Evolutionary conservation across 2,888 invertebrate genomes (phyloP), one percentile per base, ranked within the genome.

Genomic region (Eucera pruinosa): DNA sequence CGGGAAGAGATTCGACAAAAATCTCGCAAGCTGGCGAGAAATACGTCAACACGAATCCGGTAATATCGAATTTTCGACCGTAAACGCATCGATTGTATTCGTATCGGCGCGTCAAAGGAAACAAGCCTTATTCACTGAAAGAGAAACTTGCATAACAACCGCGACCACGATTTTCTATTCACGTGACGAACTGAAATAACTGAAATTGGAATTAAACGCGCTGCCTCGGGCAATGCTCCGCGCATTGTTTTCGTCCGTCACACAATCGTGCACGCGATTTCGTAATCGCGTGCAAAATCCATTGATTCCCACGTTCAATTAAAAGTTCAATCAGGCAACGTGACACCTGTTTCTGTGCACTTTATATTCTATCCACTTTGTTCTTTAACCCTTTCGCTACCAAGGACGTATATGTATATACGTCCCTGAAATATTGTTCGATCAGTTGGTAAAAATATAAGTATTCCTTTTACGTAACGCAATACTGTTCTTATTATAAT

Each of bases 141-240:
- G 57, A 33, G 50, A 75, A 57, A 61, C 55, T 67, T 75, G 52
- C 65, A 65, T 65, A 75, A 75, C 54, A 33, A n/a, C 18, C 23
- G 27, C 39, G 76, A 67, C 75, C 76, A 55, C 76, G 48, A 76
- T 75, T 76, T 67, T 36, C 4, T 15, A 30, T 62, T 50, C 61
- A n/a, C 36, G 27, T 3, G 23, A 39, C 25, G 41, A 62, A 33
- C 18, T 33, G 30, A 50, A n/a, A n/a, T 62, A 48, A 50, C 48
- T 73, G n/a, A n/a, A 71, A 62, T 60, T 57, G 13, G 48, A 60
- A 54, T 58, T 23, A 41, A 36, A 60, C 36, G 23, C 30, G 20
- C 7, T 36, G 20, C 15, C n/a, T 7, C 54, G 20, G 2, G 7
- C 36, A 55, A 3, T 13, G 54, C 30, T 36, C 55, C 13, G 23